Percentiles rank a stretch among this genome's conserved stretches.
Evolutionary conservation across 2,113 vertebrate genomes (phyloP).

Genomic region (Alligator mississippiensis): DNA sequence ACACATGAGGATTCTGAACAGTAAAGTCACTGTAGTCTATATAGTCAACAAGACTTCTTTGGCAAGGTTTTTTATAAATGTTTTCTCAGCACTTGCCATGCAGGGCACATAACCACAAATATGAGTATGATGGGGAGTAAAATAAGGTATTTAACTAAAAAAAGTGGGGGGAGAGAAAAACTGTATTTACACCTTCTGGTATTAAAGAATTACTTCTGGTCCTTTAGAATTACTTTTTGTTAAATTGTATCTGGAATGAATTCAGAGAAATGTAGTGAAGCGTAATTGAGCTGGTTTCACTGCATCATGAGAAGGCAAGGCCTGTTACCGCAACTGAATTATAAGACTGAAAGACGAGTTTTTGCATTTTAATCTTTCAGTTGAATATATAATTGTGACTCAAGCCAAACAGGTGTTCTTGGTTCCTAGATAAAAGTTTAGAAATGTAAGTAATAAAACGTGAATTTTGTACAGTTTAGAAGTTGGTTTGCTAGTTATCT

Average conservation of each 20-base stretch:
- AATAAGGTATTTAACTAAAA: slow-evolving; percentile 59
- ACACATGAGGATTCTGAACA: slow-evolving; percentile 74
- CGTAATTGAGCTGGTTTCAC: background rate
- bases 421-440: background rate
- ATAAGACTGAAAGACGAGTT: background rate
- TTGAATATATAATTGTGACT: background rate
- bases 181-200: slow-evolving; percentile 7
- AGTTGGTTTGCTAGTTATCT: background rate
- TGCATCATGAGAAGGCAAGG: background rate
- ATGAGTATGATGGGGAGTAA: slow-evolving; percentile 69
- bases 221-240: background rate
- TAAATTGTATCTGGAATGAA: background rate
- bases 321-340: background rate
- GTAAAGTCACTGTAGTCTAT: slow-evolving; percentile 75
- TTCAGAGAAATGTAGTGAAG: background rate
- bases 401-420: background rate
- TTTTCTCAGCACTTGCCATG: slow-evolving; percentile 79
- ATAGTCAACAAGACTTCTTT: slow-evolving; percentile 70
- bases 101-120: slow-evolving; percentile 76
- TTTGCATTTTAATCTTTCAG: background rate
- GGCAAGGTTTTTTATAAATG: slow-evolving; percentile 78
- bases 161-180: background rate
- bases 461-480: background rate
- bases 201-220: background rate
- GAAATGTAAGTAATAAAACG: background rate